Evolutionary conservation across 2,113 vertebrate species (phyloP).

Genomic region (Notechis scutatus): DNA sequence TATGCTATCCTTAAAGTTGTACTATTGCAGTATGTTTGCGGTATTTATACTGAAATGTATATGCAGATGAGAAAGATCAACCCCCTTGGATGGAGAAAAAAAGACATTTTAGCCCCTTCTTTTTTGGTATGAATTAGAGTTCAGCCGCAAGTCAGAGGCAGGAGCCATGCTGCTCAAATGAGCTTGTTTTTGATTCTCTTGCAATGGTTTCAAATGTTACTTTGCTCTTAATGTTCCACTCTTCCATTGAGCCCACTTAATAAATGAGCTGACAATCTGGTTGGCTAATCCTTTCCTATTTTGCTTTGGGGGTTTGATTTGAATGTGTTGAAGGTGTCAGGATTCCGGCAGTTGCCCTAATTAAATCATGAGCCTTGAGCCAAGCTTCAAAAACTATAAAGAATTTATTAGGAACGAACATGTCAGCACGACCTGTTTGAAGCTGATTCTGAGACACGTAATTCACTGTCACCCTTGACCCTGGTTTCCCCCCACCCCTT

Average conservation of each 20-base stretch:
- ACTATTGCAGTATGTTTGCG: background rate
- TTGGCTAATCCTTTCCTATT: background rate
- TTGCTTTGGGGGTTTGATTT: background rate
- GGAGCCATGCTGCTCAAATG: background rate
- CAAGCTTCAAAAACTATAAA: no score
- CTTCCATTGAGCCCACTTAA: slow-evolving; percentile 2
- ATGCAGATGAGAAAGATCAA: fast-evolving
- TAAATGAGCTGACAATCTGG: fast-evolving
- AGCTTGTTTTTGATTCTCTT: fast-evolving
- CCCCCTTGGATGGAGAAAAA: background rate
- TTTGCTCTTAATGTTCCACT: background rate
- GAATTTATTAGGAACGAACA: no score
- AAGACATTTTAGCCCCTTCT: background rate
- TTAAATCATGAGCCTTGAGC: no score
- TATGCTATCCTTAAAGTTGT: background rate
- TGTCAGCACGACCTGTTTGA: no score
- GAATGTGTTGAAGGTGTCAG: no score
- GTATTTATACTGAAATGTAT: fast-evolving
- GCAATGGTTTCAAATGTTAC: background rate
- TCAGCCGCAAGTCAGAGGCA: background rate
- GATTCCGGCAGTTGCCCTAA: no score
- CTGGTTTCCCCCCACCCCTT: no score
- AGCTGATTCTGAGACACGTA: no score
- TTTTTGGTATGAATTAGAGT: background rate
- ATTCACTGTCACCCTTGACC: no score